phyloP scores from a whole-genome alignment of 2,113 vertebrate species.

The Anser cygnoides region DNA sequence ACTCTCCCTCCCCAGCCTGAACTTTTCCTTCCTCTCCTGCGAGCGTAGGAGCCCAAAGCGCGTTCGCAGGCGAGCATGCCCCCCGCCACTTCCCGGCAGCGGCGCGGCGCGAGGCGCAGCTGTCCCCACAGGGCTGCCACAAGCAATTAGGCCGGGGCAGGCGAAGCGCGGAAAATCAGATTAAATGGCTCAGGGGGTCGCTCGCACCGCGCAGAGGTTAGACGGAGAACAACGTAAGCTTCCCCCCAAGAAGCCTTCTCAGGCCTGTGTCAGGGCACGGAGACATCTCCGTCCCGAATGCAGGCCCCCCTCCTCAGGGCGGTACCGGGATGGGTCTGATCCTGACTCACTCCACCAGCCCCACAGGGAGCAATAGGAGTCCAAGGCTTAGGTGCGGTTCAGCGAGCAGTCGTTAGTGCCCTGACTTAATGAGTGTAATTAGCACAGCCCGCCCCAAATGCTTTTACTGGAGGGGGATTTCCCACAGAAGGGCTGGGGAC shows the following conservation, averaged over 20 bases:
- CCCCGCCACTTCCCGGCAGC: slow-evolving; percentile 16
- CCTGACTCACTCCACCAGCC: not conserved
- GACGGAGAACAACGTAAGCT: not conserved
- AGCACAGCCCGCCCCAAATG: not conserved
- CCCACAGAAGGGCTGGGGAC: not conserved
- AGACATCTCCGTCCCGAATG: not conserved
- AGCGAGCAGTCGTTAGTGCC: not conserved
- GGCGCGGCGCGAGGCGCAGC: slow-evolving; percentile 26
- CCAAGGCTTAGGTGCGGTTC: not conserved
- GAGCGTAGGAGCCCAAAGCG: not conserved
- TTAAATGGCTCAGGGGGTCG: slow-evolving; percentile 68
- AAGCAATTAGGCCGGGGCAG: slow-evolving; percentile 58
- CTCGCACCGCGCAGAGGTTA: slow-evolving; percentile 4
- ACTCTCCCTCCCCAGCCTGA: not conserved
- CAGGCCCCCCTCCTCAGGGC: not conserved
- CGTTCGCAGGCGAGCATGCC: not conserved
- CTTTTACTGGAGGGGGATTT: slow-evolving; percentile 11
- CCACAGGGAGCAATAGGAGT: not conserved
- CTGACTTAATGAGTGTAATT: slow-evolving; percentile 40
- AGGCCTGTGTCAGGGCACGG: not conserved
- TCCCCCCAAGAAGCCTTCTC: not conserved
- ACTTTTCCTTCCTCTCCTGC: not conserved
- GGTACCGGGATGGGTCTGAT: not conserved
- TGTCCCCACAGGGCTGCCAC: slow-evolving; percentile 51
- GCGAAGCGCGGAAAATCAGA: slow-evolving; percentile 62